A percentile compares a stretch with the other conserved stretches of the same genome.
These are phyloP conservation scores for Empidonax alnorum DNA, from an alignment of 2,113 vertebrate genomes.

Conservation along the genomic window DNA sequence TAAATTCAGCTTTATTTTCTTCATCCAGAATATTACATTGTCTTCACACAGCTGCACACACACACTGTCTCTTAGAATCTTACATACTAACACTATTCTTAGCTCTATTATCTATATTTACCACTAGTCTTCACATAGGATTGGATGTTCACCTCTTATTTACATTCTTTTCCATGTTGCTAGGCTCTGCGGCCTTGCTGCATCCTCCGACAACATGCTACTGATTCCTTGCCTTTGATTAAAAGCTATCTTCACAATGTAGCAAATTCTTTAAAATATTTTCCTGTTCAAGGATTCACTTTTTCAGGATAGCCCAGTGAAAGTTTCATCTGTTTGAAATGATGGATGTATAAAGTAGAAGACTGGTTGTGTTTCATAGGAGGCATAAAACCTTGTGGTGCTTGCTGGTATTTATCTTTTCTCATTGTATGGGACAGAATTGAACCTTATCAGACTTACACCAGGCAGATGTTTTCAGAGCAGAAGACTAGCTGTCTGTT, in stretches of 20 bases:
- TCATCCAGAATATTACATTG: too few relatives aligned
- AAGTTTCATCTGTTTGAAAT: neutral
- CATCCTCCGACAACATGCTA: neutral
- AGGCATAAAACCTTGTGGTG: neutral
- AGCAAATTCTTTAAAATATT: neutral
- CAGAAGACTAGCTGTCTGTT: neutral
- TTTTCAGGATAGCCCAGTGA: neutral
- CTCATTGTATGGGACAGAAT: neutral
- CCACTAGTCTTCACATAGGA: too few relatives aligned
- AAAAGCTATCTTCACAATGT: neutral
- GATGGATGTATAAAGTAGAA: neutral
- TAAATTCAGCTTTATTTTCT: too few relatives aligned
- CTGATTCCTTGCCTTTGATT: neutral
- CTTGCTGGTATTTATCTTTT: neutral
- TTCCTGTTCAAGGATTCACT: neutral
- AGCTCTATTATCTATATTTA: too few relatives aligned
- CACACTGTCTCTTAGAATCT: too few relatives aligned
- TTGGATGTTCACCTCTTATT: too few relatives aligned
- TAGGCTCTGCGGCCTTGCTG: too few relatives aligned
- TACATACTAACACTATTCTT: too few relatives aligned
- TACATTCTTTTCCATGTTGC: too few relatives aligned
- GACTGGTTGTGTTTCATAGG: neutral
- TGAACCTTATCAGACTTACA: neutral
- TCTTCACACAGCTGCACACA: too few relatives aligned
- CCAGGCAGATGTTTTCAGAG: constrained; percentile 3